These are phyloP conservation scores for Masticophis lateralis DNA, from an alignment of 2,797 vertebrate species.

Conservation along the genomic window DNA sequence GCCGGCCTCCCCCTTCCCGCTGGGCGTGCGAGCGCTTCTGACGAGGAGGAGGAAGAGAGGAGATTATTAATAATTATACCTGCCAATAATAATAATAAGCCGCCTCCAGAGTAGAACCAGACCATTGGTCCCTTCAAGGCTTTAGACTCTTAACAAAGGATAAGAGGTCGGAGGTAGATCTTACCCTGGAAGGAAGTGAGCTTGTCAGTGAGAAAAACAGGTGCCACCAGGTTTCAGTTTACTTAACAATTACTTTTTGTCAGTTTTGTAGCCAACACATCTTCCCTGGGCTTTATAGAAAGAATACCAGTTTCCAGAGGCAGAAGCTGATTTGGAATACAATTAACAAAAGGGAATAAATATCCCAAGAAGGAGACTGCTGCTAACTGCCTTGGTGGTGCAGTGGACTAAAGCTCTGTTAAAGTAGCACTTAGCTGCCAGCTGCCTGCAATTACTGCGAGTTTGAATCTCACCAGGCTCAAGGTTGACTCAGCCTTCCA, in stretches of 20 bases:
- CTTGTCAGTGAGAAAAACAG: background rate
- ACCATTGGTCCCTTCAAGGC: background rate
- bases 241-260: background rate
- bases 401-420: too few relatives aligned
- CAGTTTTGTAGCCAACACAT: background rate
- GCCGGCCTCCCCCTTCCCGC: too few relatives aligned
- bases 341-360: conserved; percentile 60
- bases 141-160: background rate
- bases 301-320: background rate
- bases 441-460: too few relatives aligned
- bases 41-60: too few relatives aligned
- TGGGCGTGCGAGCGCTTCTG: too few relatives aligned
- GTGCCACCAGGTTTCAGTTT: background rate
- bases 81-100: too few relatives aligned
- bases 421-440: too few relatives aligned
- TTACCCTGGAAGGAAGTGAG: background rate
- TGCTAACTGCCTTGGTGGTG: conserved; percentile 36
- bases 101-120: background rate
- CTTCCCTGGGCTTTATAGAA: background rate
- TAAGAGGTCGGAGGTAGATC: background rate
- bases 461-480: too few relatives aligned
- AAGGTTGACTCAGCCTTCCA: too few relatives aligned
- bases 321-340: conserved; percentile 29
- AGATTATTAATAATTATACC: too few relatives aligned
- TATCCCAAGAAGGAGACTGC: conserved; percentile 49